Evolutionary conservation across 2,888 invertebrate genomes (phyloP), one percentile per base, ranked within the genome.

Genomic region (Coelogynopora nodosa): DNA sequence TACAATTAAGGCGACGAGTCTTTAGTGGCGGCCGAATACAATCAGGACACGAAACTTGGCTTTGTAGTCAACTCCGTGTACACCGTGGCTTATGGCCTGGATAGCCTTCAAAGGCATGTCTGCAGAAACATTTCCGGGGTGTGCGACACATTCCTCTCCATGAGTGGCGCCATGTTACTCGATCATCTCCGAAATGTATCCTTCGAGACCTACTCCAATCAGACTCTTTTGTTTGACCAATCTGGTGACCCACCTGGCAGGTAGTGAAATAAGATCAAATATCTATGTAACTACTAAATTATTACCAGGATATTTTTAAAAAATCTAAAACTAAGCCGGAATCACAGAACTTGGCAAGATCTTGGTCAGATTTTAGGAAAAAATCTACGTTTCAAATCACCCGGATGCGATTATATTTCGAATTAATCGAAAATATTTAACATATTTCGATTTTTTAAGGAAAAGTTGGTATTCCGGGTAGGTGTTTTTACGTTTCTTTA

Each of bases 41-140:
- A 93, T 86, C 94, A 94, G 90, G 95, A 95, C 91, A 94, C 95
- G 26, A 95, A 95, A 92, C 93, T 95, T 91, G 94, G 94, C 89
- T 95, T 95, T 90, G 95, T 95, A 67, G 94, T 94, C 90, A 95
- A 95, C 91, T 94, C 95, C 0, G 94, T 95, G 88, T 94, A 94
- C 92, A 94, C 95, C 0, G 94, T 95, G 92, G 95, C 95, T 2
- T 93, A 94, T 90, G 95, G 94, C 5, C 92, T 95, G 84, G 94
- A 95, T 90, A 93, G 93, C 89, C 94, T 95, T 94, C 94, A 94
- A 88, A 92, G 93, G 89, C 94, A 94, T 88, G 90, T 94, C 86
- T 95, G 95, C 90, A 90, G 90, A 86, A 91, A 92, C 67, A 67
- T 31, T n/a, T 13, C 87, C 84, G 91, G 94, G 26, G 91, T 94